Evolutionary conservation across 2,113 vertebrate genomes (phyloP), one percentile per base, ranked within the genome.

Genomic region (Chascanopsetta lugubris): DNA sequence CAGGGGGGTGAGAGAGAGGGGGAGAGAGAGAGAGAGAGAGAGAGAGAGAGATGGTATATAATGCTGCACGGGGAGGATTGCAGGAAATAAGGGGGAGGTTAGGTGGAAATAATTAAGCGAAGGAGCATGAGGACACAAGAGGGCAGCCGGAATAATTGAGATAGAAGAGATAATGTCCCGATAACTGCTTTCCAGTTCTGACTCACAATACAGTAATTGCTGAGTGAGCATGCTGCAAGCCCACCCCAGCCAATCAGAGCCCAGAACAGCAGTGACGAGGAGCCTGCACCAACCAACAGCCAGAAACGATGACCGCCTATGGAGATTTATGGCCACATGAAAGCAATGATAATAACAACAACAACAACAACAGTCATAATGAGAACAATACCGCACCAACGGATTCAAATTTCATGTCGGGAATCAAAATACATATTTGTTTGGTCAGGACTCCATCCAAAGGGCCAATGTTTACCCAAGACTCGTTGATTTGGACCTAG

Each of bases 11-110:
- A 63, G 66, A 30, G 30, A 46, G 54, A 34, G 36, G 36, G 46
- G 32, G 22, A 15, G 54, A 56, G 61, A n/a, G 56, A 18, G 58
- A 32, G 32, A 5, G 42, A 62, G 65, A 18, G 25, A 25, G 43
- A 36, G 22, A 60, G 54, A 54, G 32, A 36, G n/a, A 65, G 21
- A 67, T 40, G 66, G 56, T 48, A 77, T 60, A 17, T 64, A 36
- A 63, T 80, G 75, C 82, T 85, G 49, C 79, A 88, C 48, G 64
- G 13, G 79, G 8, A 62, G 48, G 69, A 32, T 26, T 12, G 24
- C 42, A 61, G 49, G 77, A 38, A 72, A 60, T 18, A 64, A 20
- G 69, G 45, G 4, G 8, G 38, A 29, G 36, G 8, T 12, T 46
- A 15, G 15, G 11, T 29, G n/a, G 36, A 25, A 45, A 12, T 57